Base-by-base conservation (phyloP, 2,888 invertebrate genomes). In the Rhamphomyia laevipes region DNA sequence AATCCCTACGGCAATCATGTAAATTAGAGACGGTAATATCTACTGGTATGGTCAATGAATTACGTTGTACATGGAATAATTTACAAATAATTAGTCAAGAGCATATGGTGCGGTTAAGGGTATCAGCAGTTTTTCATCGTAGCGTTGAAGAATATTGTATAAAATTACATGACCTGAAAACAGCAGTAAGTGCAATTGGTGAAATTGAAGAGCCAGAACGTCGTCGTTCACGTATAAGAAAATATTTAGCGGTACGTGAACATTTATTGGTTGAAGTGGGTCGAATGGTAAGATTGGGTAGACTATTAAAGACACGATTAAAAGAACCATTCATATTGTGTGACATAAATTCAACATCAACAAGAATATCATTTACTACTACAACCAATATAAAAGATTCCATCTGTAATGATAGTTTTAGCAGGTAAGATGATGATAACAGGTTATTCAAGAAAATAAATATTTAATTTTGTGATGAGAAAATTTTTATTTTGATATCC, bases 121-220 rank as follows among this genome's bases (percentile, higher is more conserved):
- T 86, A 33, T 83, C 83, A 4, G 80, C 83, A 10, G 83, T 86
- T 53, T 87, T 86, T 62, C 80, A 86, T 63, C 75, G 83, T 53
- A 83, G 82, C 50, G 74, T 77, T 27, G 77, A 77, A 57, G 76
- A 82, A 65, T 81, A 82, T 56, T 78, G 80, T 58, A 72, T 73
- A 46, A 78, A 79, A 61, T 64, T 83, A 55, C 68, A 75, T 45
- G 78, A 80, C 58, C 64, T 83, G 48, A 73, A 77, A 51, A 73
- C 76, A 55, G 73, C 75, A n/a, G 77, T 78, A 27, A 72, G 73
- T 12, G 65, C 68, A 9, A 66, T 73, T 51, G 67, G 71, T 15
- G 59, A 70, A 47, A 53, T 58, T 40, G 69, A 74, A 61, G 71
- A 71, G 56, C 59, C 67, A 53, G 63, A 66, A 48, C 71, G 69